Conservation (phyloP, 2,113 vertebrate genomes). For the Morone saxatilis region DNA sequence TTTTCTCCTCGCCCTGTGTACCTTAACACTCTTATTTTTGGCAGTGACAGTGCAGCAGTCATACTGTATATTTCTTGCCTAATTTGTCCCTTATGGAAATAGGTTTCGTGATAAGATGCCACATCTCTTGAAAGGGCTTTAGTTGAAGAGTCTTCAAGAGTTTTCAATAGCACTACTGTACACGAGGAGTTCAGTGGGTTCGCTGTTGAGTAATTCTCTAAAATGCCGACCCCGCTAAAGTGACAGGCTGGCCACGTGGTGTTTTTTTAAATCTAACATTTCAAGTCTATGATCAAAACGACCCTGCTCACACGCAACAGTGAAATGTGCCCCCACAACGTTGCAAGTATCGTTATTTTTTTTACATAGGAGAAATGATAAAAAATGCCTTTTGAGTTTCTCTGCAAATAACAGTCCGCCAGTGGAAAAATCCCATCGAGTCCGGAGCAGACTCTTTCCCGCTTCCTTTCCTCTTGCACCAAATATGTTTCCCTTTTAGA, state of each 20-base stretch:
- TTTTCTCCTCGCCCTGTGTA: conserved; percentile 36
- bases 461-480: conserved; percentile 53
- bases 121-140: conserved; percentile 43
- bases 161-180: conserved; percentile 68
- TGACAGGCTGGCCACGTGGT: conserved; percentile 46
- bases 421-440: conserved; percentile 68
- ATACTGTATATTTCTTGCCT: conserved; percentile 33
- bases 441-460: conserved; percentile 48
- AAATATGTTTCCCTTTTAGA: conserved; percentile 74
- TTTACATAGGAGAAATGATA: conserved; percentile 1
- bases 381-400: conserved; percentile 44
- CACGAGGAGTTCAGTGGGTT: conserved; percentile 65
- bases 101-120: conserved; percentile 52
- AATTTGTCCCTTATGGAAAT: conserved; percentile 48
- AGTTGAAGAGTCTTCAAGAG: conserved; percentile 17
- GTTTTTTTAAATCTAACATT: conserved; percentile 69
- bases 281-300: conserved; percentile 51
- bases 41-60: conserved; percentile 34
- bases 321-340: conserved; percentile 16
- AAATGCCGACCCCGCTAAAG: conserved; percentile 54
- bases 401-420: conserved; percentile 52
- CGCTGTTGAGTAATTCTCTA: conserved; percentile 55
- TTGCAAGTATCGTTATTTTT: conserved; percentile 1
- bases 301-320: conserved; percentile 29
- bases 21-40: conserved; percentile 55